Conservation (phyloP, 2,888 invertebrate species). For the Raillietiella orientalis region DNA sequence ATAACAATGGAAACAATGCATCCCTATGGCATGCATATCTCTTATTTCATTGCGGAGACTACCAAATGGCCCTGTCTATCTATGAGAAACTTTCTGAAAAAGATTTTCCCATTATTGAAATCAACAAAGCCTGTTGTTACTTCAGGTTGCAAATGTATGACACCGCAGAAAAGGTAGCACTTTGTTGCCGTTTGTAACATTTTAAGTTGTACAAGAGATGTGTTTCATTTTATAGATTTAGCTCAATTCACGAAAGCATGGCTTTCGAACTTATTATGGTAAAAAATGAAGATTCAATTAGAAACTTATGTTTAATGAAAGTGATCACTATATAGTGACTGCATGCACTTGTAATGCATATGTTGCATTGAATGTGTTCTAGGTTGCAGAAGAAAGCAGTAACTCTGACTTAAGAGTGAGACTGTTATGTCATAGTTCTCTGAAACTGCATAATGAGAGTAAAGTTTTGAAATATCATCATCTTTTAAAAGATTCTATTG, state of each 20-base stretch:
- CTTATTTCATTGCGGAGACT: constrained; percentile 80
- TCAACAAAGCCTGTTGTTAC: constrained; percentile 71
- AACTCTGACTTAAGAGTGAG: constrained; percentile 32
- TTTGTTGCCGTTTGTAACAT: no score
- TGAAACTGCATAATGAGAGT: constrained; percentile 66
- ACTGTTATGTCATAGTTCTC: constrained; percentile 63
- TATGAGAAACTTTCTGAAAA: constrained; percentile 18
- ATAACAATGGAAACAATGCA: constrained; percentile 21
- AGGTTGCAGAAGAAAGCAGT: no score
- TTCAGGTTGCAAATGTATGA: constrained; percentile 68
- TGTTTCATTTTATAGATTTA: no score
- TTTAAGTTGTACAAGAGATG: no score
- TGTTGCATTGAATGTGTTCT: constrained; percentile 2
- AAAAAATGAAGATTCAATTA: not conserved
- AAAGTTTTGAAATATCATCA: constrained; percentile 50
- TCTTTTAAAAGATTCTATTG: constrained; percentile 48
- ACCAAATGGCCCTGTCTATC: constrained; percentile 39
- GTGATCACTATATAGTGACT: not conserved
- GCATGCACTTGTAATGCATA: constrained; percentile 2
- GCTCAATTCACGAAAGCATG: no score
- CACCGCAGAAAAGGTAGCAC: constrained; percentile 26
- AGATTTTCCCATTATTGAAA: constrained; percentile 22
- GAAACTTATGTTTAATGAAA: constrained; percentile 1
- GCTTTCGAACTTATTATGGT: no score
- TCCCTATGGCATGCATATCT: constrained; percentile 81